Base-by-base conservation (phyloP, 2,113 vertebrate species). In the Steatornis caripensis region DNA sequence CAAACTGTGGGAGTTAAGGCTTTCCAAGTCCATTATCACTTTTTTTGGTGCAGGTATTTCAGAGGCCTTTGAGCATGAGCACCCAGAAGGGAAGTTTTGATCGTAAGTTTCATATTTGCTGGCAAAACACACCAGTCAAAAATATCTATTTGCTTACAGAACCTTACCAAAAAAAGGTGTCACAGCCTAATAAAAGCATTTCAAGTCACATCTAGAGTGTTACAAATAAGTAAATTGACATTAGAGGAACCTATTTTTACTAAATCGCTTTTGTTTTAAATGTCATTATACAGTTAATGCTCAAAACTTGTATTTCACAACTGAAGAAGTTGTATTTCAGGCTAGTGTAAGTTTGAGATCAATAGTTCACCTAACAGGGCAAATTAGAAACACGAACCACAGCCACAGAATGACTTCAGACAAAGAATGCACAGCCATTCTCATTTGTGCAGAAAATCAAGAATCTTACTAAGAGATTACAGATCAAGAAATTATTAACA, bases 1-100 rank as follows among this genome's bases (percentile, higher is more conserved):
- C 51, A 85, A 30, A 43, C 19, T 80, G 78, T 57, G 12, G 32
- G 36, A 91, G 22, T 58, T 84, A 54, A 68, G 34, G 61, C 41
- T 86, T 91, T 90, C 60, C 46, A 77, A 26, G 41, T 58, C 58
- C 26, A 36, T 58, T 51, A 36, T 37, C 82, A 49, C 6, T 32
- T 41, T 57, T 76, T 89, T 69, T 76, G 29, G 30, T 88, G 71
- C 82, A 93, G 54, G 41, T 91, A 43, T 92, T 94, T 93, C 21
- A 7, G 39, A 88, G 36, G 11, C 58, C 70, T 95, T 91, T 85
- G 84, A 93, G 85, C 79, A 85, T 43, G 62, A 76, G 10, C 43
- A 91, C 53, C 19, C 54, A 90, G 87, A 96, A 90, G 61, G 75
- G 66, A 96, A 90, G 70, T 90, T 96, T 57, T 91, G 74, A 83